Evolutionary conservation across 2,113 vertebrate species (phyloP), one percentile per base, ranked within the genome.

Genomic region (Eptesicus fuscus): DNA sequence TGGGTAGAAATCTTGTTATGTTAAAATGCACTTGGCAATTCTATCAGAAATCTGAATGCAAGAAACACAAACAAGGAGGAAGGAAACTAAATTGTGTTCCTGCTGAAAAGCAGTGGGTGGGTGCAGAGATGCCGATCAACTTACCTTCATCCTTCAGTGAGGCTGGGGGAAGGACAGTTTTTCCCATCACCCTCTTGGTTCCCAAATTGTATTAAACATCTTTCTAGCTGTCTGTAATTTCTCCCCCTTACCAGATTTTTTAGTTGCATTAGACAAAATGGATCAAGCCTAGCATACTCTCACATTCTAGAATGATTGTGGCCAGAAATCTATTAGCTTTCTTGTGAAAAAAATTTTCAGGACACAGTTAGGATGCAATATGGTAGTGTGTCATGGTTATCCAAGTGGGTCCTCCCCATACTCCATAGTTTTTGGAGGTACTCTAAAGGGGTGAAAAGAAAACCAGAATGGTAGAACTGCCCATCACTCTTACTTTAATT

Each of bases 11-110:
- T 96, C 37, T 85, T 92, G 77, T 74, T 74, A 51, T 77, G 49
- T 80, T 93, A 89, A 96, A 95, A 80, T 87, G 80, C 49, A 80
- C 71, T 88, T 94, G 42, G 49, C 76, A 74, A 91, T 80, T 86
- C 83, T 86, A 76, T 74, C 79, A 86, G 70, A 86, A 65, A 94
- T 91, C 56, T 91, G 28, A 89, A 59, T 80, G 49, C 71, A 80
- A 90, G 93, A 86, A 86, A 79, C 86, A 76, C 70, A 82, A 79
- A 51, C 51, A 63, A 6, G 16, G 67, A 95, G 47, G 71, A 70
- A 78, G 61, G 40, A 91, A 88, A 88, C 32, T 70, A 63, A 61
- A 78, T 28, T 94, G 88, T 91, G 35, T 69, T 93, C 32, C 90
- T 53, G 71, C 61, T 80, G 63, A 63, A 82, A 91, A 94, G 61